Evolutionary conservation across 1,140 invertebrate genomes (phyloP).

Genomic region (Drosophila nikananu): DNA sequence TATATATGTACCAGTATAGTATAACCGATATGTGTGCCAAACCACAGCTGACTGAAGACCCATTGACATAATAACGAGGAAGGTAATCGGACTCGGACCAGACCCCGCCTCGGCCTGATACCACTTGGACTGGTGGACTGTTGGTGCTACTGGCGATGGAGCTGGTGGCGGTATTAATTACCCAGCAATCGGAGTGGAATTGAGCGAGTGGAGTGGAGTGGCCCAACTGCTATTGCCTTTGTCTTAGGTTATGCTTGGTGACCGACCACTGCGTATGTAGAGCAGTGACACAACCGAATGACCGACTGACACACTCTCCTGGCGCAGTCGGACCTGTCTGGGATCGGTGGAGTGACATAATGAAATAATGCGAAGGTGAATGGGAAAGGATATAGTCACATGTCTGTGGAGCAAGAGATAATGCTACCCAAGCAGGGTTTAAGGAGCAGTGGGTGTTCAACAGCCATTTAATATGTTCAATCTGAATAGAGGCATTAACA

Average conservation of each 20-base stretch:
- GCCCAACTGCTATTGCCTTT: conserved; percentile 36
- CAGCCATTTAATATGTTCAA: too few species aligned
- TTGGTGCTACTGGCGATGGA: conserved; percentile 26
- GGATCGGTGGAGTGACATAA: conserved; percentile 40
- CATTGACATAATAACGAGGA: conserved; percentile 85
- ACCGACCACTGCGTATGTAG: conserved; percentile 45
- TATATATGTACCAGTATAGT: conserved; percentile 2
- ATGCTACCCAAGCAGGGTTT: neutral
- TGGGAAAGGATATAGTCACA: conserved; percentile 55
- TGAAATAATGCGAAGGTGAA: conserved; percentile 37
- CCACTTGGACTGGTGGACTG: conserved; percentile 26
- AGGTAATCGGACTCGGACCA: conserved; percentile 73
- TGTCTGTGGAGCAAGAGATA: conserved; percentile 28
- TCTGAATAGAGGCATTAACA: too few species aligned
- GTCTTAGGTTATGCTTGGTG: conserved; percentile 75
- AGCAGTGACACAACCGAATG: conserved; percentile 70
- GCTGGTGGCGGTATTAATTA: conserved; percentile 66
- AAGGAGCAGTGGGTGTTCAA: neutral
- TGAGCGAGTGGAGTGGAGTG: conserved; percentile 34
- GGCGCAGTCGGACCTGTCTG: conserved; percentile 24
- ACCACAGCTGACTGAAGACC: conserved; percentile 62
- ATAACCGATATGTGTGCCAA: conserved; percentile 43
- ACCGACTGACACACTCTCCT: conserved; percentile 71
- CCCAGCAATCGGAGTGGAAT: conserved; percentile 62
- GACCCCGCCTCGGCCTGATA: conserved; percentile 32